Conservation (phyloP, 2,888 invertebrate species). For the Sinelater perroti region DNA sequence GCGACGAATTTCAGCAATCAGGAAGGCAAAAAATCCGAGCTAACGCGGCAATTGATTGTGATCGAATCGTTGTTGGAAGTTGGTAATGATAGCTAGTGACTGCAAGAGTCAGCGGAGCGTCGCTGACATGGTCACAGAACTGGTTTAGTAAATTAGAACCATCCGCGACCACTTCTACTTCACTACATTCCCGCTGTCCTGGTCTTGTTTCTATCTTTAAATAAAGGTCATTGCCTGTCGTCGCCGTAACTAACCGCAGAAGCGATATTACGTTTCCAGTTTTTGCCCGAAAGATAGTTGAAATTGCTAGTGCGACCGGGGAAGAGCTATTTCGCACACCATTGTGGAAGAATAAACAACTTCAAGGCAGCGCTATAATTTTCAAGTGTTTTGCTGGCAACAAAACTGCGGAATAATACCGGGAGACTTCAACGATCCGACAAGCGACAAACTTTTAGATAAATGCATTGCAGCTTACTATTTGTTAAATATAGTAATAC, state of each 20-base stretch:
- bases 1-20: not conserved
- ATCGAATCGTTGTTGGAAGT: conserved; percentile 29
- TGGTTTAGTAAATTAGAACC: conserved; percentile 61
- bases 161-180: conserved; percentile 55
- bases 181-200: conserved; percentile 55
- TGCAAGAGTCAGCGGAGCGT: conserved; percentile 54
- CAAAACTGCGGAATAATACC: too few species aligned
- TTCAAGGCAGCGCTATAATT: too few species aligned
- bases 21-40: not conserved
- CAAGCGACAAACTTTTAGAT: too few species aligned
- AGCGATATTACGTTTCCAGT: conserved; percentile 27
- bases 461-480: too few species aligned
- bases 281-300: conserved; percentile 20
- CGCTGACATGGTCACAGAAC: conserved; percentile 60
- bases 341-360: too few species aligned
- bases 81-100: conserved; percentile 34
- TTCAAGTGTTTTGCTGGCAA: too few species aligned
- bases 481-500: too few species aligned
- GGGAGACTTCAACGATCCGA: too few species aligned
- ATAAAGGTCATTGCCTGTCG: conserved; percentile 40
- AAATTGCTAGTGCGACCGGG: too few species aligned
- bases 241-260: conserved; percentile 28
- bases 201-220: conserved; percentile 55
- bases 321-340: too few species aligned
- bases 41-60: too few species aligned